Conservation (phyloP, 2,113 vertebrate species). For the Anarrhichthys ocellatus region DNA sequence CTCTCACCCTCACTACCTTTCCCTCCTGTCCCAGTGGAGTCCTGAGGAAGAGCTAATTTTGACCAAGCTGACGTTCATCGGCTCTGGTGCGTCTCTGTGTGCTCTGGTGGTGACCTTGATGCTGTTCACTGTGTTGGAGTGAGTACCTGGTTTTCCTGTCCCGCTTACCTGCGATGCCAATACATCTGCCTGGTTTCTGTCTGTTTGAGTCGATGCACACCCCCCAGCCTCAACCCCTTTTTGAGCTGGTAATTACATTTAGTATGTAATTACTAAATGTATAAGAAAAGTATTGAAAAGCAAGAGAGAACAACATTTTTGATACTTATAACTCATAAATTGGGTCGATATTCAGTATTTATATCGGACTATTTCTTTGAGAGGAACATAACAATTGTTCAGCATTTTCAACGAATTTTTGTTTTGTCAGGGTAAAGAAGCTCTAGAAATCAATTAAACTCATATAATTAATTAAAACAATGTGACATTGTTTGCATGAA, state of each 20-base stretch:
- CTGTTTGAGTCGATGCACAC: not conserved
- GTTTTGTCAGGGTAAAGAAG: not conserved
- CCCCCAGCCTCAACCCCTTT: not conserved
- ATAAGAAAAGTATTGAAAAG: not conserved
- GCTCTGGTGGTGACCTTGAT: slow-evolving; percentile 86
- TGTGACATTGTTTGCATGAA: not conserved
- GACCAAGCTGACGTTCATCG: slow-evolving; percentile 87
- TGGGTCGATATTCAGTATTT: not conserved
- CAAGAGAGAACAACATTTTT: not conserved
- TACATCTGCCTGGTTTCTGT: slow-evolving; percentile 12
- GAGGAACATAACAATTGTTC: not conserved
- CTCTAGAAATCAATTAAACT: not conserved
- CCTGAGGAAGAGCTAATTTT: slow-evolving; percentile 81
- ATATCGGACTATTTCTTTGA: not conserved
- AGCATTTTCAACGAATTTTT: not conserved
- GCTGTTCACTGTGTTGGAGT: slow-evolving; percentile 87
- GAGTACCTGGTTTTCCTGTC: slow-evolving; percentile 68
- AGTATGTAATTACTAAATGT: not conserved
- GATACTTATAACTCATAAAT: not conserved
- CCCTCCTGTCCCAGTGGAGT: slow-evolving; percentile 77
- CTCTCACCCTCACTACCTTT: not conserved
- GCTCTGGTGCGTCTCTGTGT: slow-evolving; percentile 86
- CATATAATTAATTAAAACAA: not conserved
- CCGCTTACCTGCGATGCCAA: not conserved
- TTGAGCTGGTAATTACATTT: not conserved